Percentiles rank a stretch among this genome's conserved stretches.
These are phyloP conservation scores for Glyphotaelius pellucidus DNA, from an alignment of 2,888 invertebrate species.

Conservation along the genomic window DNA sequence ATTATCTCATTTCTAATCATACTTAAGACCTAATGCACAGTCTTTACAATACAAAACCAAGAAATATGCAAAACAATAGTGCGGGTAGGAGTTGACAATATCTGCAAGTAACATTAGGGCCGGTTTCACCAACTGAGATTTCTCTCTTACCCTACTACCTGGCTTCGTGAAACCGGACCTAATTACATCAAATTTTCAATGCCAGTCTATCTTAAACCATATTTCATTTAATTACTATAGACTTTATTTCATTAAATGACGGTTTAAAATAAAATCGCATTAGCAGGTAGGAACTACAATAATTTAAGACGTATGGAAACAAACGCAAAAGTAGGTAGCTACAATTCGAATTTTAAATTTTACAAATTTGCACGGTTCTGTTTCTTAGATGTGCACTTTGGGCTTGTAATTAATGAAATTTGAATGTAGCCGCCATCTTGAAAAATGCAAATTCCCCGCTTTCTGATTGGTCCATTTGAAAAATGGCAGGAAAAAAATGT, in stretches of 20 bases:
- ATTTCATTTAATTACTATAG: background rate
- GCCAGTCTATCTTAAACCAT: background rate
- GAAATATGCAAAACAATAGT: background rate
- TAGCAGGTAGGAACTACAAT: background rate
- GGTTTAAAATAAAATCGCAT: background rate
- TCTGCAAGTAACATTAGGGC: background rate
- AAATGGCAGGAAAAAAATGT: too few species aligned
- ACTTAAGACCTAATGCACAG: slow-evolving; percentile 32
- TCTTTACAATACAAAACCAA: slow-evolving; percentile 12
- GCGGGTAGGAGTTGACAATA: background rate
- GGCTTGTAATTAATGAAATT: too few species aligned
- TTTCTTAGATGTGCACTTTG: too few species aligned
- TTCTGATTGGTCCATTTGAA: background rate
- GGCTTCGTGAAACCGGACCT: background rate
- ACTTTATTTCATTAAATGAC: background rate
- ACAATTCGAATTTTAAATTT: background rate
- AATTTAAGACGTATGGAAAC: background rate
- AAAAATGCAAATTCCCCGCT: background rate
- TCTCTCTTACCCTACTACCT: background rate
- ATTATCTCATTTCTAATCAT: slow-evolving; percentile 30
- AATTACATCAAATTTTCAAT: background rate
- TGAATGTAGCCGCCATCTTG: background rate
- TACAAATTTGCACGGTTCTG: too few species aligned
- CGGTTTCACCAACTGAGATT: background rate
- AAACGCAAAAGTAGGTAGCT: background rate